Evolutionary conservation across 2,888 invertebrate species (phyloP), one percentile per base, ranked within the genome.

Genomic region (Drosophila atripex): DNA sequence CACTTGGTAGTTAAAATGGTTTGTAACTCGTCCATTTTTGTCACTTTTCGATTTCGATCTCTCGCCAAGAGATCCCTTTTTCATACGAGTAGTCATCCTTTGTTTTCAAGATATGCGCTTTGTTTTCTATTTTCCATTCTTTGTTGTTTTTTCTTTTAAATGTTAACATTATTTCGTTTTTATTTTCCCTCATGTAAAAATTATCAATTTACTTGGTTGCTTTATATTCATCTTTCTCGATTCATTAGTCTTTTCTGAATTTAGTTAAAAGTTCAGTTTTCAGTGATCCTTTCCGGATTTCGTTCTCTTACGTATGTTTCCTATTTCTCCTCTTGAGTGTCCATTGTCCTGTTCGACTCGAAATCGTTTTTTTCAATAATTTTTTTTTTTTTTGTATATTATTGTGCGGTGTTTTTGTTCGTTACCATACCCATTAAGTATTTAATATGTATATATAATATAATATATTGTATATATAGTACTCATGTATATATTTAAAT

Each of bases 331-430:
- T 49, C 56, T 38, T 35, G 54, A 53, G 38, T 4, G 21, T 8
- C 39, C 71, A 50, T 68, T 50, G 16, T 70, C 43, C 41, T 43
- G 43, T 50, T 71, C 18, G 18, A 41, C 39, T 60, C 52, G 9
- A 41, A 47, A 49, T 60, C 30, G 12, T 65, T 64, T 55, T 11
- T 18, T 18, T 41, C 39, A 18, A 18, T 41, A 9, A 35, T 35
- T 9, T 18, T 18, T 39, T 39, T 14, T 14, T 39, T 39, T 65
- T 75, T 86, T 89, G 88, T 89, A 89, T 88, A 89, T 89, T 89
- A 89, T 89, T 89, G 89, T 89, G 89, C 89, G 88, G 86, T 88
- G 86, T 89, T 89, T 76, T 82, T 82, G 83, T 82, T 86, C 86
- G 86, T 83, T 82, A 83, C 78, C 80, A 86, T 77, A 86, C 79